Evolutionary conservation across 2,888 invertebrate genomes (phyloP).

Genomic region (Platynereis dumerilii): DNA sequence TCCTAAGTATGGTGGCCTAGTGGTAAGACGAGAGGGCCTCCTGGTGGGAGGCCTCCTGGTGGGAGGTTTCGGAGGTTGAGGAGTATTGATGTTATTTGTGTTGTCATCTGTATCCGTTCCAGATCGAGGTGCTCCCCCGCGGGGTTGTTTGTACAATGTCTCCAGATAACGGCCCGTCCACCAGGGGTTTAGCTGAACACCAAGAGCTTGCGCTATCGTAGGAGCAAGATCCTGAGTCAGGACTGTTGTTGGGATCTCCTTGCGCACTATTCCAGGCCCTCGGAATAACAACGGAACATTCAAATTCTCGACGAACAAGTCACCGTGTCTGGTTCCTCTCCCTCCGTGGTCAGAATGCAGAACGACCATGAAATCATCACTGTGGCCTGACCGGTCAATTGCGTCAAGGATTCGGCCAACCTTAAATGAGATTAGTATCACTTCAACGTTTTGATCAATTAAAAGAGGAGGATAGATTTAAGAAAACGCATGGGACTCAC

Average conservation of each 20-base stretch:
- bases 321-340: background rate
- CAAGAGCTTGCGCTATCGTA: conserved; percentile 20
- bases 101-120: too few species aligned
- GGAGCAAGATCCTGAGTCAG: conserved; percentile 20
- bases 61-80: too few species aligned
- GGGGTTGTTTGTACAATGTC: too few species aligned
- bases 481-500: too few species aligned
- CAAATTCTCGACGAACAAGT: background rate
- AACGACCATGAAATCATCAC: conserved; percentile 5
- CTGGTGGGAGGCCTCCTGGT: too few species aligned
- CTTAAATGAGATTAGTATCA: too few species aligned
- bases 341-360: conserved; percentile 23
- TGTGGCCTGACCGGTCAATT: conserved; percentile 2
- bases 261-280: conserved; percentile 13
- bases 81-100: too few species aligned
- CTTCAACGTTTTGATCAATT: too few species aligned
- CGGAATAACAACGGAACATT: conserved; percentile 13
- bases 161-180: conserved; percentile 26
- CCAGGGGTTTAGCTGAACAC: conserved; percentile 10
- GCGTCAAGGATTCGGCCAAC: conserved; percentile 19
- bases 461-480: too few species aligned
- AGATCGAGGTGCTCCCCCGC: too few species aligned
- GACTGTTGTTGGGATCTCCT: conserved; percentile 3
- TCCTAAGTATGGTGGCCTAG: too few species aligned
- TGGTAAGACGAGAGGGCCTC: too few species aligned